Evolutionary conservation across 2,888 invertebrate genomes (phyloP).

Genomic region (Stomorhina lunata): DNA sequence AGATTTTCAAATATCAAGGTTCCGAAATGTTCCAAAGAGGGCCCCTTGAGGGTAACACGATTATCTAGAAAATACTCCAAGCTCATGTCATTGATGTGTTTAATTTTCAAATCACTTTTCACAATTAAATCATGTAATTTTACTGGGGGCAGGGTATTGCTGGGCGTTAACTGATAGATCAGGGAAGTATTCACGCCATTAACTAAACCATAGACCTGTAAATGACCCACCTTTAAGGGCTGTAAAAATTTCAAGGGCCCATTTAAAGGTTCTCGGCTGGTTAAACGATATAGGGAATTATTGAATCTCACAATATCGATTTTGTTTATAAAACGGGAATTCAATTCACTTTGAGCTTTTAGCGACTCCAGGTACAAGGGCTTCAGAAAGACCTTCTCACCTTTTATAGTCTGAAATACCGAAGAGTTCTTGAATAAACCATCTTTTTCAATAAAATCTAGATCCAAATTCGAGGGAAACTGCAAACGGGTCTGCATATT

Average conservation of each 20-base stretch:
- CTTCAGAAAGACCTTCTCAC: constrained; percentile 66
- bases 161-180: constrained; percentile 68
- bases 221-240: constrained; percentile 66
- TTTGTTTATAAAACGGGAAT: constrained; percentile 67
- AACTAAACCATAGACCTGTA: constrained; percentile 69
- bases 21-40: constrained; percentile 73
- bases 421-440: constrained; percentile 68
- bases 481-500: constrained; percentile 66
- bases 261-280: constrained; percentile 67
- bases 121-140: constrained; percentile 66
- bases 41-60: constrained; percentile 72
- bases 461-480: constrained; percentile 70
- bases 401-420: constrained; percentile 67
- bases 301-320: constrained; percentile 73
- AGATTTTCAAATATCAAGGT: constrained; percentile 73
- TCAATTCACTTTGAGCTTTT: constrained; percentile 29
- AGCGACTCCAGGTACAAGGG: constrained; percentile 63
- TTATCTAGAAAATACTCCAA: constrained; percentile 73
- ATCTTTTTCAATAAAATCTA: constrained; percentile 72
- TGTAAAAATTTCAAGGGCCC: constrained; percentile 70
- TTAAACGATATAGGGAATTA: constrained; percentile 74
- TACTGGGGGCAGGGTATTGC: constrained; percentile 67
- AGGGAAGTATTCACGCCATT: constrained; percentile 66
- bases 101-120: constrained; percentile 67
- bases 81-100: constrained; percentile 72